Evolutionary conservation across 2,797 vertebrate genomes (phyloP).

Genomic region (Odontamblyopus rebecca): DNA sequence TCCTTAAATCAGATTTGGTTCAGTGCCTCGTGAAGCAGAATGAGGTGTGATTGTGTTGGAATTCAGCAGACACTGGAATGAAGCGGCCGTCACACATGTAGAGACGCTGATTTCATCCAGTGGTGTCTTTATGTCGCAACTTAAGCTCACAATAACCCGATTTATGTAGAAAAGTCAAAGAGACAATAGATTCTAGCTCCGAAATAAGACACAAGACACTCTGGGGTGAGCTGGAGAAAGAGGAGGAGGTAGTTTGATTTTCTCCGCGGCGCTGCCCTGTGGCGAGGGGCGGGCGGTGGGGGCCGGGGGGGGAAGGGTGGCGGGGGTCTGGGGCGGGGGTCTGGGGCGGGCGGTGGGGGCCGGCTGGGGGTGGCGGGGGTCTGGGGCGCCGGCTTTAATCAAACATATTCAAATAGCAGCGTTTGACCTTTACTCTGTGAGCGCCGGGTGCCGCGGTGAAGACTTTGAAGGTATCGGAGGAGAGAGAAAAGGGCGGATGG

Average conservation of each 20-base stretch:
- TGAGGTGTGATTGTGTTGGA: too few relatives aligned
- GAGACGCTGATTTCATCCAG: too few relatives aligned
- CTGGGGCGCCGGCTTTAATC: slow-evolving; percentile 56
- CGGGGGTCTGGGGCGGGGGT: slow-evolving; percentile 13
- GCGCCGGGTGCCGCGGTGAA: background rate
- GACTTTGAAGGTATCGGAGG: slow-evolving; percentile 52
- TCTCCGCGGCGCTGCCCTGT: slow-evolving; percentile 66
- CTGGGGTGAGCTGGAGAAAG: slow-evolving; percentile 25
- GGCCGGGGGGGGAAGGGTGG: too few relatives aligned
- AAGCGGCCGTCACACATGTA: too few relatives aligned
- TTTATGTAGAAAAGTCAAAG: too few relatives aligned
- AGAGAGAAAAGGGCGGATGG: background rate
- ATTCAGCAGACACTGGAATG: too few relatives aligned
- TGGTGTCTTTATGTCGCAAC: too few relatives aligned
- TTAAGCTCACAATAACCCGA: too few relatives aligned
- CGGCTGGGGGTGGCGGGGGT: slow-evolving; percentile 3
- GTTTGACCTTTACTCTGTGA: slow-evolving; percentile 60
- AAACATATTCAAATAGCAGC: slow-evolving; percentile 68
- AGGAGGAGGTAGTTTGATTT: slow-evolving; percentile 46
- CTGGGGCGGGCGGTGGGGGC: too few relatives aligned
- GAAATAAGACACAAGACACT: background rate
- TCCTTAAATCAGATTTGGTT: too few relatives aligned
- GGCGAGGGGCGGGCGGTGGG: slow-evolving; percentile 15
- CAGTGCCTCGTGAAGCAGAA: too few relatives aligned
- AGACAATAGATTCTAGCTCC: slow-evolving; percentile 25